Base-by-base conservation (phyloP, 2,888 invertebrate species). In the Arrhopalites spinosus region DNA sequence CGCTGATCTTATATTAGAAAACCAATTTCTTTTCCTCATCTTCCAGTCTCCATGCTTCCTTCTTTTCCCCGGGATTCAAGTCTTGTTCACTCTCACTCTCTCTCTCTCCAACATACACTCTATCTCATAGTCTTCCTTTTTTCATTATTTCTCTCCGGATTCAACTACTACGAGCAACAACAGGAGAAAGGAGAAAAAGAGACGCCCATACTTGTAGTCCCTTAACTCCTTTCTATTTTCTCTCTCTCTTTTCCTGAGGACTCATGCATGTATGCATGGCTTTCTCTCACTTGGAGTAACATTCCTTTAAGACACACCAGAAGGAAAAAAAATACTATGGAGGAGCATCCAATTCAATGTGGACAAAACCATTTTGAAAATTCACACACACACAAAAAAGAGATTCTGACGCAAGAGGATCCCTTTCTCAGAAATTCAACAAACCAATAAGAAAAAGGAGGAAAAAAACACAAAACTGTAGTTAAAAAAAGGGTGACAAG, bases 1-100 rank as follows among this genome's bases (percentile, higher is more conserved):
- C 79, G 76, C 79, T 80, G 81, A 81, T 79, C 81, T 81, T 79
- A 79, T 81, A 79, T 78, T 79, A 80, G 78, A 81, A 81, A 81
- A 81, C 76, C 79, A 81, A 81, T 80, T 81, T 81, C 79, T 80
- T 81, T 71, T 79, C 76, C 73, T 74, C 76, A 76, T 74, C 76
- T 70, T 72, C 45, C 47, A 61, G 2, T n/a, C 45, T 30, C 74
- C 68, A 64, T 27, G 20, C 36, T 56, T 73, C 67, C 47, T 47
- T 20, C 25, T 68, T 23, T 47, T 68, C 23, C 13, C 45, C 71
- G 23, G 25, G 43, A 36, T 72, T 43, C 45, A 45, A 25, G 17
- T 25, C 71, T 13, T 59, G 59, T 71, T 59, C 70, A 27, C 70
- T 25, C 56, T 66, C 15, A 1, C 68, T 30, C 45, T 43, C 45